Base-by-base conservation (phyloP, 2,797 vertebrate species). In the Molossus alvarezi region DNA sequence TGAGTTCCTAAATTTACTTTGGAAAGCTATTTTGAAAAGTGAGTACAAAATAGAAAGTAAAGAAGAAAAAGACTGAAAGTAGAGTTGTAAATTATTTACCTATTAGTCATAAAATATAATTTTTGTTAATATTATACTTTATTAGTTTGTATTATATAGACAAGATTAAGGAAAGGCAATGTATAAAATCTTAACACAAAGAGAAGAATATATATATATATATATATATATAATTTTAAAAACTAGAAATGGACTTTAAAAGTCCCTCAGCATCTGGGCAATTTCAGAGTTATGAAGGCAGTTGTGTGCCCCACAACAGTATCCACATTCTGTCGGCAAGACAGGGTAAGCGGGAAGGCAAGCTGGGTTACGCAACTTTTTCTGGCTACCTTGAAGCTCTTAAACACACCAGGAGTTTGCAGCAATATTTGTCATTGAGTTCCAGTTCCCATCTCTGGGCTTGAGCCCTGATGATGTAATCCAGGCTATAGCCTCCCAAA, bases 1-100 rank as follows among this genome's bases (percentile, higher is more conserved):
- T 91, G 45, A 33, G 23, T 53, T 85, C 76, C 58, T 55, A 88
- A 93, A 62, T 88, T 91, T 51, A 67, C 41, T 79, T 84, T 94
- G 18, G 69, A 79, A 95, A 94, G 69, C 15, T 81, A 23, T 67
- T 96, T 71, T 95, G 79, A 76, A 97, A 93, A 85, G 21, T 64
- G 25, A 93, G 72, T 12, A 81, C 53, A 94, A 80, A 81, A 65
- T 65, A 89, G 62, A 79, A 86, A 48, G n/a, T 37, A 25, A 55
- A 79, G 29, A 89, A 86, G 51, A 60, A 62, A 83, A 94, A 65
- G 89, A 41, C 2, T 65, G n/a, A 21, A 84, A 62, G 29, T 33
- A 89, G 45, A 5, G 73, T 29, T 90, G 10, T 37, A 62, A 87
- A 90, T 58, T 67, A 53, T 33, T 91, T 91, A 95, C 33, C 29